Percentiles rank a stretch among this genome's conserved stretches.
Conservation (phyloP, 1,140 invertebrate genomes). For the Leguminivora glycinivorella region DNA sequence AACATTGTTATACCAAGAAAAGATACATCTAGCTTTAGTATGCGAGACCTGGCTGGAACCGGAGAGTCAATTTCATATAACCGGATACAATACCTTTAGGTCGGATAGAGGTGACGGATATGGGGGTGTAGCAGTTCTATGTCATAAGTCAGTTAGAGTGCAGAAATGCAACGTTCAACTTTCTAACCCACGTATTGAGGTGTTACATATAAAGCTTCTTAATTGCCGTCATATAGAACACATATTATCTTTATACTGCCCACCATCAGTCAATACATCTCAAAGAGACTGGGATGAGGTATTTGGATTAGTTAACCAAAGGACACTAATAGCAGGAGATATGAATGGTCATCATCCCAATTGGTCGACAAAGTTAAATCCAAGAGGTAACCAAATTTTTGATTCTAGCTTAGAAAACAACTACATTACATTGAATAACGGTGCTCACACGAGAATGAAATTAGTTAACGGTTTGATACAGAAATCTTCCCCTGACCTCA, state of each 20-base stretch:
- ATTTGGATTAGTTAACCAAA: not conserved
- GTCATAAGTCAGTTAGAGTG: slow-evolving; percentile 10
- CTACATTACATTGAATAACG: slow-evolving; percentile 1
- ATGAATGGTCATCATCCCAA: not conserved
- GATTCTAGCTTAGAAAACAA: not conserved
- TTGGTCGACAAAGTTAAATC: slow-evolving; percentile 9
- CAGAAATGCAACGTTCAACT: not conserved
- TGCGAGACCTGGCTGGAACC: slow-evolving; percentile 26
- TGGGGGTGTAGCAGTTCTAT: slow-evolving; percentile 1
- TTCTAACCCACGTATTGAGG: not conserved
- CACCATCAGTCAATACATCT: not conserved
- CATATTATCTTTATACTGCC: slow-evolving; percentile 8
- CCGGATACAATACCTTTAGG: not conserved
- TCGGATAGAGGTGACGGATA: slow-evolving; percentile 6
- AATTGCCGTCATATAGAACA: slow-evolving; percentile 5
- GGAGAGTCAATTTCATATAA: not conserved
- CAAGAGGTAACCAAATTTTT: not conserved
- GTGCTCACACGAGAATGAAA: not conserved
- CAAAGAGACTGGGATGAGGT: slow-evolving; percentile 8
- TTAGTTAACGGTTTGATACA: slow-evolving; percentile 11
- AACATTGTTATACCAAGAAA: slow-evolving; percentile 3
- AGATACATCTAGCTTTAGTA: slow-evolving; percentile 18
- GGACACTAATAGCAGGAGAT: not conserved
- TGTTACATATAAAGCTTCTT: not conserved
- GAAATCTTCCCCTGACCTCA: not conserved